Conservation (phyloP, 2,797 vertebrate species). For the Crenichthys baileyi region DNA sequence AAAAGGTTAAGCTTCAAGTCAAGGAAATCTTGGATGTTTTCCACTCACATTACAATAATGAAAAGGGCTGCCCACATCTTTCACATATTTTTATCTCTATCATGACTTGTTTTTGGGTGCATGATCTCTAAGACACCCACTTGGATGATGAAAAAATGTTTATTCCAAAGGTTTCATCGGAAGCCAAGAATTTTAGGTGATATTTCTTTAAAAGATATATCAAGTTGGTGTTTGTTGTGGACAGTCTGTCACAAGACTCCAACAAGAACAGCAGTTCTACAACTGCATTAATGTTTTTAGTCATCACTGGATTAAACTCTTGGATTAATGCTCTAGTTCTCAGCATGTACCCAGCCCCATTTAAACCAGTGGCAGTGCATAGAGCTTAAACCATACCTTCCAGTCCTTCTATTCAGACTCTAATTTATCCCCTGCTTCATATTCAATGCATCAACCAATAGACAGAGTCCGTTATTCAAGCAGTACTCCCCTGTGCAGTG, state of each 20-base stretch:
- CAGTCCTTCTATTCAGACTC: constrained; percentile 7
- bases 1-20: constrained; percentile 11
- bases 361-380: constrained; percentile 26
- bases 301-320: constrained; percentile 12
- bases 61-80: constrained; percentile 23
- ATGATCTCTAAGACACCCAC: constrained; percentile 49
- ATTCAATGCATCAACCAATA: neutral
- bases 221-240: neutral
- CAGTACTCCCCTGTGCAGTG: neutral
- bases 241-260: neutral
- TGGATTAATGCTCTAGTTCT: constrained; percentile 22
- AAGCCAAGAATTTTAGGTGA: neutral
- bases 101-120: constrained; percentile 41
- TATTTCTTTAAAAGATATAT: neutral
- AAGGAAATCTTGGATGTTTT: constrained; percentile 20
- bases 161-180: neutral
- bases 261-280: neutral
- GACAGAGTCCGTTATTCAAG: neutral
- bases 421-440: constrained; percentile 4
- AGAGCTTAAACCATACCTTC: constrained; percentile 9
- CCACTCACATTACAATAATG: constrained; percentile 2
- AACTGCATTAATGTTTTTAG: constrained; percentile 10
- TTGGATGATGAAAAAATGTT: constrained; percentile 47
- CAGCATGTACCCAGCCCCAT: constrained; percentile 6
- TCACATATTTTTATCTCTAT: constrained; percentile 23